Evolutionary conservation across 2,888 invertebrate genomes (phyloP), one percentile per base, ranked within the genome.

Genomic region (Celastrina argiolus): DNA sequence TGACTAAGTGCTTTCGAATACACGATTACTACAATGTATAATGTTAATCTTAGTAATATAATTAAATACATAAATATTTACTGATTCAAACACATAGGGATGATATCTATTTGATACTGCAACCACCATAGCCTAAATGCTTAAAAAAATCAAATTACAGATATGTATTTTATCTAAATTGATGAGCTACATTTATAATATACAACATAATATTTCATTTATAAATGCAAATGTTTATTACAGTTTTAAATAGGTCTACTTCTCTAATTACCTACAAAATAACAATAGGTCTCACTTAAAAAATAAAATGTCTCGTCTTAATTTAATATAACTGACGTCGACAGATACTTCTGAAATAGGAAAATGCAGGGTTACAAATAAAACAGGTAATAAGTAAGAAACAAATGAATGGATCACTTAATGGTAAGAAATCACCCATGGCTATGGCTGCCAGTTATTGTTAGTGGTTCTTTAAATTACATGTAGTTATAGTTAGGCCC

Each of bases 311-410:
- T 51, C 22, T 12, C 26, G 22, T 51, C 51, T 12, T 51, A 22
- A 36, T 36, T 36, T 36, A 36, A 51, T 14, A 22, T 51, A 51
- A 51, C 51, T 42, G 67, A 42, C 63, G 66, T 70, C 63, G 63
- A 65, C 68, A 69, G 63, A 64, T 56, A 67, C 68, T 68, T 70
- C 68, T 69, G 67, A 56, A 71, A 72, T 22, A 12, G 51, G 14
- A 51, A 14, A 51, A 51, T 31, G 31, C 7, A 31, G 31, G 31
- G 4, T 31, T 31, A 31, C 6, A 1, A 28, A 31, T 2, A 31
- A 7, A 31, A 31, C 31, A 31, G 7, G 2, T 31, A 31, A 6
- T n/a, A n/a, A 31, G 31, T 31, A 6, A 2, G 36, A 7, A 36
- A 36, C 36, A 7, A 36, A 28, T 7, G 7, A 7, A 31, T 31